A percentile compares a stretch with the other conserved stretches of the same genome.
Evolutionary conservation across 35 echinoderm and acorn worm genomes (phyloP).

Genomic region (Ophiothrix spiculata): DNA sequence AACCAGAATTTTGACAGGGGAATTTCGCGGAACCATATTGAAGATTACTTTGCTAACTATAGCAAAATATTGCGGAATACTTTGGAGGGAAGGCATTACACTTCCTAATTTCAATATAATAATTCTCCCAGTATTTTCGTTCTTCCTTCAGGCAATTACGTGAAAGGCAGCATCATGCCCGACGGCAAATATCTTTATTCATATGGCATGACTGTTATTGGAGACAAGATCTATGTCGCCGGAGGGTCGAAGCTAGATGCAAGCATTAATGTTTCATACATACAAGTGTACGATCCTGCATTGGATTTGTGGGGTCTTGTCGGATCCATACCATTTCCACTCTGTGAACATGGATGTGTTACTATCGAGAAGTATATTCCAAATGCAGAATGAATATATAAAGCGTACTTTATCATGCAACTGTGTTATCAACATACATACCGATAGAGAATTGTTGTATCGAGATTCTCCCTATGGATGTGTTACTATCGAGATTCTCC

Average conservation of each 20-base stretch:
- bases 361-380: constrained; percentile 97
- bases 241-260: constrained; percentile 91
- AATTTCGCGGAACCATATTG: no score
- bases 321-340: constrained; percentile 68
- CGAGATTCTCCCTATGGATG: no score
- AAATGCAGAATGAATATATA: background rate
- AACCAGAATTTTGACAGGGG: no score
- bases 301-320: constrained; percentile 82
- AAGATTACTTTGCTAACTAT: no score
- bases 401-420: no score
- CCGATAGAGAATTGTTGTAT: no score
- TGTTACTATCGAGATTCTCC: no score
- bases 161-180: constrained; percentile 30
- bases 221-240: constrained; percentile 79
- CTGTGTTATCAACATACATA: no score
- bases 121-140: no score
- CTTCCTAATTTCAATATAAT: no score
- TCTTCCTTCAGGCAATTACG: background rate
- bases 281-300: constrained; percentile 83
- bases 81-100: no score
- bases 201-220: constrained; percentile 76
- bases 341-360: constrained; percentile 96
- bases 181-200: constrained; percentile 95
- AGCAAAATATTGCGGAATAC: no score
- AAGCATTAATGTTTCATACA: constrained; percentile 75